Conservation (phyloP, 2,888 invertebrate species). For the Autographa gamma region DNA sequence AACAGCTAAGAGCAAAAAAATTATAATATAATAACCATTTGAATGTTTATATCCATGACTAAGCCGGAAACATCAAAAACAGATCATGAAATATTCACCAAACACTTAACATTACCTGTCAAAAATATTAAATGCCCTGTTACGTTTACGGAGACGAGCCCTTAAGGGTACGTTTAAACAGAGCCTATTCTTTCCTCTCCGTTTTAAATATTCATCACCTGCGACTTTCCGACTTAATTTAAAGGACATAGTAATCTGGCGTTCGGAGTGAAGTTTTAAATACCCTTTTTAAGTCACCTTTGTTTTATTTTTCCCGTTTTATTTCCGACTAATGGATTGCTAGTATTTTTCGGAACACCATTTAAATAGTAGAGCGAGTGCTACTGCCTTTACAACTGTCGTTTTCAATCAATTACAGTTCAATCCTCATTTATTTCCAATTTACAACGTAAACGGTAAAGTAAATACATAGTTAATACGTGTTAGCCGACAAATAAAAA, state of each 20-base stretch:
- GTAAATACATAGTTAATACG: background rate
- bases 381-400: background rate
- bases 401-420: slow-evolving; percentile 2
- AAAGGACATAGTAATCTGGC: slow-evolving; percentile 73
- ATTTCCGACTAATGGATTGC: slow-evolving; percentile 49
- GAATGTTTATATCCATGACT: too few relatives aligned
- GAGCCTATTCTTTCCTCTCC: slow-evolving; percentile 54
- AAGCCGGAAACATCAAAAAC: background rate
- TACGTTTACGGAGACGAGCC: slow-evolving; percentile 22
- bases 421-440: background rate
- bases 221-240: slow-evolving; percentile 73
- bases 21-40: too few relatives aligned
- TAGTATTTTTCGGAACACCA: slow-evolving; percentile 21
- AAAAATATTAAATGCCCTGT: slow-evolving; percentile 7
- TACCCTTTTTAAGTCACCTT: slow-evolving; percentile 71
- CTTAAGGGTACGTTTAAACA: slow-evolving; percentile 35
- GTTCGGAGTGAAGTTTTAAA: slow-evolving; percentile 70
- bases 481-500: too few relatives aligned
- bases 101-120: background rate
- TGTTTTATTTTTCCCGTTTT: slow-evolving; percentile 59
- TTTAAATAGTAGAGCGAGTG: slow-evolving; percentile 6
- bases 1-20: too few relatives aligned
- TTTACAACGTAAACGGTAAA: background rate
- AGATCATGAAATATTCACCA: background rate
- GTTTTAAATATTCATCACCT: slow-evolving; percentile 77